phyloP scores from a whole-genome alignment of 2,888 invertebrate genomes.

The Cybosia mesomella region DNA sequence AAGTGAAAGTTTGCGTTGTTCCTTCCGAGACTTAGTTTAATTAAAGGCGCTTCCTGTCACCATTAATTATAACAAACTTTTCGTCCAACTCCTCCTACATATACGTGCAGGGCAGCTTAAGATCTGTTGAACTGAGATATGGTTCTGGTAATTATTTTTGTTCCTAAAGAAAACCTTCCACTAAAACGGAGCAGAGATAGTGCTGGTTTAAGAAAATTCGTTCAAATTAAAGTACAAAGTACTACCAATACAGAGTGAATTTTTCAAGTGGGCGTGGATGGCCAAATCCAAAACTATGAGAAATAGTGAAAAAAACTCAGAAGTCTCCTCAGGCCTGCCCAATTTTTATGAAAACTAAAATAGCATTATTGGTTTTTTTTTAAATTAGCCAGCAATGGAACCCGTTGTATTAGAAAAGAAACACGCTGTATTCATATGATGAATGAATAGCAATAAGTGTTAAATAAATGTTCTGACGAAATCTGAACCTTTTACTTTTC shows the following conservation, averaged over 20 bases:
- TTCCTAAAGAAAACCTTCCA: neutral
- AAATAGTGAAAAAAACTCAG: too few species aligned
- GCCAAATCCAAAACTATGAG: too few species aligned
- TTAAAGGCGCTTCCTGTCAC: slow-evolving; percentile 30
- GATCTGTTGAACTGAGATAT: slow-evolving; percentile 6
- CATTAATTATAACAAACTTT: slow-evolving; percentile 45
- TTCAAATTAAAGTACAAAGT: neutral
- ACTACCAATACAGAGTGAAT: too few species aligned
- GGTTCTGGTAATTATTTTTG: slow-evolving; percentile 3
- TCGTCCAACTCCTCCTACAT: slow-evolving; percentile 12
- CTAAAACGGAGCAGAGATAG: neutral
- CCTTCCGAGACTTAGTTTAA: slow-evolving; percentile 29
- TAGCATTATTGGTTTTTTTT: too few species aligned
- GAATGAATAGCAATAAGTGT: neutral
- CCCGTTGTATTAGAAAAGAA: too few species aligned
- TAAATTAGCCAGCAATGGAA: too few species aligned
- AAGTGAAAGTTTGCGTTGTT: slow-evolving; percentile 14
- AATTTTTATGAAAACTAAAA: too few species aligned
- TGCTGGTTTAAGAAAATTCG: neutral
- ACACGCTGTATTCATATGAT: neutral
- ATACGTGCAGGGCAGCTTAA: slow-evolving; percentile 3
- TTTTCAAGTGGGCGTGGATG: too few species aligned
- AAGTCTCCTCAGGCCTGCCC: too few species aligned
- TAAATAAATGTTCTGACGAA: neutral
- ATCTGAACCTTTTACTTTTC: neutral